A percentile compares a stretch with the other conserved stretches of the same genome.
Evolutionary conservation across 1,140 invertebrate species (phyloP).

Genomic region (Probaryconus sp.): DNA sequence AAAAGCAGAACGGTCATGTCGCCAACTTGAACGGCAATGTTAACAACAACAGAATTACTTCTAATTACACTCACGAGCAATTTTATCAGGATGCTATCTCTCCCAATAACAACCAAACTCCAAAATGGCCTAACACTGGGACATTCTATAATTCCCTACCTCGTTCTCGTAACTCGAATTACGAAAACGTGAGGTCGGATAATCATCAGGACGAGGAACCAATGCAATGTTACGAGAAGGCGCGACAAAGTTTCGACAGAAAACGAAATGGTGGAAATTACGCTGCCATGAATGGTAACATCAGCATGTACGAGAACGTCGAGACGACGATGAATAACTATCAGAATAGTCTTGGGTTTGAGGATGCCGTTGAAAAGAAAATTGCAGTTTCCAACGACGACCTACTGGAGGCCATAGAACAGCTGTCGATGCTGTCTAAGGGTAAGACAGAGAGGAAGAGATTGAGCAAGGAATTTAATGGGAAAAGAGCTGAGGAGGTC

Average conservation of each 20-base stretch:
- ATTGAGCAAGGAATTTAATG: slow-evolving; percentile 77
- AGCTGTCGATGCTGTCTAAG: slow-evolving; percentile 74
- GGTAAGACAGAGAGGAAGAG: slow-evolving; percentile 71
- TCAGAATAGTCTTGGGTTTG: slow-evolving; percentile 7
- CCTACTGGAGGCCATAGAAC: slow-evolving; percentile 75
- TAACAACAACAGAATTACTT: slow-evolving; percentile 32
- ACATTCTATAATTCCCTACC: slow-evolving; percentile 65
- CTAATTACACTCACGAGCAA: slow-evolving; percentile 27
- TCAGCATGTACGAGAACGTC: slow-evolving; percentile 73
- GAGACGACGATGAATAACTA: slow-evolving; percentile 6
- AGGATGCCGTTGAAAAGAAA: slow-evolving; percentile 73
- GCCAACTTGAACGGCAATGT: slow-evolving; percentile 41
- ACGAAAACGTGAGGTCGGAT: slow-evolving; percentile 67
- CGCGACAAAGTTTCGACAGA: slow-evolving; percentile 12
- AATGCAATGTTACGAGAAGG: slow-evolving; percentile 17
- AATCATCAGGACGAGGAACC: slow-evolving; percentile 38
- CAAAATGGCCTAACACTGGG: slow-evolving; percentile 62
- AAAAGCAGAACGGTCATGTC: no score
- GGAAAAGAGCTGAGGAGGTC: slow-evolving; percentile 76
- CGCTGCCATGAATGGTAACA: slow-evolving; percentile 62
- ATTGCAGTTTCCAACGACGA: slow-evolving; percentile 78
- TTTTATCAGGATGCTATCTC: slow-evolving; percentile 28
- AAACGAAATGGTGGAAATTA: slow-evolving; percentile 67
- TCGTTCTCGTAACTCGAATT: slow-evolving; percentile 62
- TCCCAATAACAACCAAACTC: slow-evolving; percentile 63